Evolutionary conservation across 64 coral and sea anemone species (phyloP), one percentile per base, ranked within the genome.

Genomic region (Montipora sp.): DNA sequence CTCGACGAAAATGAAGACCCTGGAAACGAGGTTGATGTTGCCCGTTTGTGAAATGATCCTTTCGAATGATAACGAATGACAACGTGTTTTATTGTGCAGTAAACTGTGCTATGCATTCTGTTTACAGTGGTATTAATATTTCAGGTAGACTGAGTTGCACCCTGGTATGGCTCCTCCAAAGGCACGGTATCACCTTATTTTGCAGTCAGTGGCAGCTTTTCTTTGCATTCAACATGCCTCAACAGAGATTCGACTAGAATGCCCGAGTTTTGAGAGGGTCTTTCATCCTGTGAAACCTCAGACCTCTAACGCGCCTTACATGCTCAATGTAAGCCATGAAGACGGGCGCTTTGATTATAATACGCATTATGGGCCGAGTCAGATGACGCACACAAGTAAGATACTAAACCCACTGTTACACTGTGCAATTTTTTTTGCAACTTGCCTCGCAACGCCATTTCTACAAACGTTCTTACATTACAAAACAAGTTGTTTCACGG

Each of bases 251-350:
- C 47, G 12, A 48, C 3, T 51, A 13, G 46, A 45, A 11, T 78
- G 75, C 46, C 75, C 75, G 15, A 78, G 65, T 21, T 9, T 71
- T 7, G 44, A n/a, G 11, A 51, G 46, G 47, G 63, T 72, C 59
- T 85, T 18, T 22, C 71, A 71, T 72, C 82, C 82, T 1, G n/a
- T 71, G 3, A 72, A 70, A 3, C 82, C 82, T 50, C 82, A 71
- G 65, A 51, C 4, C 49, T 71, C 65, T n/a, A 2, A 45, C 47
- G 27, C 82, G 19, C 82, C 82, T n/a, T 85, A 85, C 21, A 7
- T 72, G 3, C 43, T 85, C 18, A 47, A 85, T 21, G 45, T 85
- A 5, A 85, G 43, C 60, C 7, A 16, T 14, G 24, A 67, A 50
- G 82, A 72, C 71, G 82, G 82, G 1, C 45, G 47, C 44, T 14